Conservation (phyloP, 2,888 invertebrate genomes). For the Tricholauxania praeusta region DNA sequence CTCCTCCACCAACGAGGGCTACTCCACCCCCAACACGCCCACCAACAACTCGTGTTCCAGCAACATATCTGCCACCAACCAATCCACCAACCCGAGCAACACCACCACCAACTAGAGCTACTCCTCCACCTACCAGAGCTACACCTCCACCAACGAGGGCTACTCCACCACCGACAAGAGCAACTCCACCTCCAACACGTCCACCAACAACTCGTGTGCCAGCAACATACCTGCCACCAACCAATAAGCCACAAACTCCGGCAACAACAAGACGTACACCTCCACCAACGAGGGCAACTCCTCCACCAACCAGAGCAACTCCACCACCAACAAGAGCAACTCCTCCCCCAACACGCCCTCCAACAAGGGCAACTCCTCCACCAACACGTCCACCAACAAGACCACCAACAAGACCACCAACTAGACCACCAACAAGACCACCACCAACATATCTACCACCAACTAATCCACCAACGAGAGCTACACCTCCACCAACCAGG, state of each 20-base stretch:
- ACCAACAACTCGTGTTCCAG: slow-evolving; percentile 1
- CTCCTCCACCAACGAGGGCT: slow-evolving; percentile 9
- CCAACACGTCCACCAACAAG: slow-evolving; percentile 34
- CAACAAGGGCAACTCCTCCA: slow-evolving; percentile 31
- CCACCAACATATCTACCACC: slow-evolving; percentile 46
- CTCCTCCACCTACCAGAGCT: not conserved
- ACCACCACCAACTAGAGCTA: slow-evolving; percentile 3
- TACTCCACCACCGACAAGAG: slow-evolving; percentile 34
- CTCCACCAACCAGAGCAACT: slow-evolving; percentile 36
- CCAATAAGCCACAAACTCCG: not conserved
- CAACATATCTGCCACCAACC: slow-evolving; percentile 34
- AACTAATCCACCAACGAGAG: slow-evolving; percentile 38
- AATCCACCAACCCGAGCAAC: slow-evolving; percentile 47
- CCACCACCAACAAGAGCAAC: slow-evolving; percentile 43
- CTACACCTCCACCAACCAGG: slow-evolving; percentile 39
- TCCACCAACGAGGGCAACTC: slow-evolving; percentile 43
- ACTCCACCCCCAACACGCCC: slow-evolving; percentile 29
- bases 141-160: slow-evolving; percentile 37
- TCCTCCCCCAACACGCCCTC: slow-evolving; percentile 31
- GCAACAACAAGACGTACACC: slow-evolving; percentile 42
- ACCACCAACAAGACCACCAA: slow-evolving; percentile 37
- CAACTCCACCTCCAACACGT: slow-evolving; percentile 21
- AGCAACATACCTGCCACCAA: not conserved
- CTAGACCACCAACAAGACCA: slow-evolving; percentile 48
- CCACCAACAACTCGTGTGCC: slow-evolving; percentile 26